A percentile compares a stretch with the other conserved stretches of the same genome.
Evolutionary conservation across 1,140 invertebrate species (phyloP).

Genomic region (Aplysia californica): DNA sequence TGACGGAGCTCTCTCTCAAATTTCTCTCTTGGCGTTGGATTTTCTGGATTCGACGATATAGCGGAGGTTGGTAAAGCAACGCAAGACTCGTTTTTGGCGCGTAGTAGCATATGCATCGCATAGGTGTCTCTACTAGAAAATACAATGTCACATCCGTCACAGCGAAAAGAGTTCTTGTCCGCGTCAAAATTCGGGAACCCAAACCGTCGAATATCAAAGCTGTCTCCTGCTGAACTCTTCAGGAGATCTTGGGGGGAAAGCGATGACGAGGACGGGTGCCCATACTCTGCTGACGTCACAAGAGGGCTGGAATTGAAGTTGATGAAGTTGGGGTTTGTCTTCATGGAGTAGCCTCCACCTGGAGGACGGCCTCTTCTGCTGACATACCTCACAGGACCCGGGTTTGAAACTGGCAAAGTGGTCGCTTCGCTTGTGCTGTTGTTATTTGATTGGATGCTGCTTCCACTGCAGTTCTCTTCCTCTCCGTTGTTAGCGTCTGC

Average conservation of each 20-base stretch:
- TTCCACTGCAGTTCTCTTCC: background rate
- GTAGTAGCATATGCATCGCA: constrained; percentile 65
- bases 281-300: background rate
- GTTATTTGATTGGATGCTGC: background rate
- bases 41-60: constrained; percentile 14
- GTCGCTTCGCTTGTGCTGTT: background rate
- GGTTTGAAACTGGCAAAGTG: background rate
- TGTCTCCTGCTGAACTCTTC: background rate
- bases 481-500: background rate
- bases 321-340: constrained; percentile 7
- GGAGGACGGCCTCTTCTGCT: constrained; percentile 23
- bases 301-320: background rate
- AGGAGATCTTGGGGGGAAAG: background rate
- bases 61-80: constrained; percentile 26
- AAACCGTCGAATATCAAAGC: constrained; percentile 10
- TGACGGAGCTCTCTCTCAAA: constrained; percentile 11
- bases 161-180: constrained; percentile 49
- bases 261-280: background rate
- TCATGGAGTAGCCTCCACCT: constrained; percentile 30
- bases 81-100: constrained; percentile 59
- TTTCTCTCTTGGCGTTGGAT: constrained; percentile 10
- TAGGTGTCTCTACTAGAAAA: constrained; percentile 62
- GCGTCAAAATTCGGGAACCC: constrained; percentile 16
- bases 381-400: constrained; percentile 7
- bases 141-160: constrained; percentile 53